Evolutionary conservation across 1,140 invertebrate genomes (phyloP).

Genomic region (Heliconius melpomene): DNA sequence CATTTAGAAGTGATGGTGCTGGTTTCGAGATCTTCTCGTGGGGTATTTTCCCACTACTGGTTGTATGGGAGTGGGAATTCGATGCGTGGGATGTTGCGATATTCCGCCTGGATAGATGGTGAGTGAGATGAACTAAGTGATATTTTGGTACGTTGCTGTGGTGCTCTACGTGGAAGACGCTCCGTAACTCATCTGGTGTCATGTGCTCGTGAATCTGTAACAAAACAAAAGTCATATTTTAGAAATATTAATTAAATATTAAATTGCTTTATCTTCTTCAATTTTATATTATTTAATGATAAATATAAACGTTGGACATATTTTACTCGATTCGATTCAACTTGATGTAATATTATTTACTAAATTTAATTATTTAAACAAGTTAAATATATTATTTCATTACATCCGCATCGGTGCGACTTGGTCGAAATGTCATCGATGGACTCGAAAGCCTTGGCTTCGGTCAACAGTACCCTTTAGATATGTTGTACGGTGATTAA

Average conservation of each 20-base stretch:
- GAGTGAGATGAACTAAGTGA: constrained; percentile 81
- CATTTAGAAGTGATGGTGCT: constrained; percentile 64
- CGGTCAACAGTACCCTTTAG: constrained; percentile 52
- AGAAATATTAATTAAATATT: background rate
- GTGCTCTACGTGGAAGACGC: constrained; percentile 90
- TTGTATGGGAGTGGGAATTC: constrained; percentile 52
- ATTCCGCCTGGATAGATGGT: constrained; percentile 77
- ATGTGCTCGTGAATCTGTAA: constrained; percentile 92
- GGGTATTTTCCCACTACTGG: constrained; percentile 55
- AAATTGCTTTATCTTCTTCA: no score
- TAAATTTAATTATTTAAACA: constrained; percentile 30
- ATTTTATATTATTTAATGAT: no score
- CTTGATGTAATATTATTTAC: constrained; percentile 14
- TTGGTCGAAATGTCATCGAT: constrained; percentile 60
- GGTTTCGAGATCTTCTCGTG: constrained; percentile 70
- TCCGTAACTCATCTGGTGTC: constrained; percentile 89
- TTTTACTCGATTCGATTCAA: background rate
- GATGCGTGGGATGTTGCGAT: constrained; percentile 58
- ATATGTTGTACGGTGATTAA: background rate
- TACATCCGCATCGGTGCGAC: constrained; percentile 59
- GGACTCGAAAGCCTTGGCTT: constrained; percentile 59
- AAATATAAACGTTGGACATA: background rate
- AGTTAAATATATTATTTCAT: constrained; percentile 17
- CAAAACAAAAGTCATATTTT: constrained; percentile 46
- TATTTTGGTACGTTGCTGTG: constrained; percentile 85